These are phyloP conservation scores for Anodontia alba DNA, from an alignment of 2,888 invertebrate species.

Conservation along the genomic window DNA sequence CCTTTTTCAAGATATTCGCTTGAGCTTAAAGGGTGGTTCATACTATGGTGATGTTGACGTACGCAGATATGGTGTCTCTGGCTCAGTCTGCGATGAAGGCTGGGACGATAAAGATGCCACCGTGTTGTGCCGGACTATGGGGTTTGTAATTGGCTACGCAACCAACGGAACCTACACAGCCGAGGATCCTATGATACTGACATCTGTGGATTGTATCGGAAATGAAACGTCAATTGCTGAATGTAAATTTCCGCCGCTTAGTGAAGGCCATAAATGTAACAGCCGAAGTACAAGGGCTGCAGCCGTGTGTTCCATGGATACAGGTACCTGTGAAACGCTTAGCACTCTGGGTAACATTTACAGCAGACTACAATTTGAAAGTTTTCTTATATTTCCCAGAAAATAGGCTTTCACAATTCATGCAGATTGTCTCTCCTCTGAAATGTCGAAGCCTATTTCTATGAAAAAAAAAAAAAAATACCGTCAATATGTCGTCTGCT, in stretches of 20 bases:
- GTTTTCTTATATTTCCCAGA: no score
- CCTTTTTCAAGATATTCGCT: conserved; percentile 51
- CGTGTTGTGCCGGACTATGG: conserved; percentile 86
- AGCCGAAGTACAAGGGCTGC: conserved; percentile 58
- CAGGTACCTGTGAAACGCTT: conserved; percentile 39
- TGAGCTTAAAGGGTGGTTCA: conserved; percentile 44
- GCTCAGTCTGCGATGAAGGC: conserved; percentile 79
- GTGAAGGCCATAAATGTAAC: conserved; percentile 60
- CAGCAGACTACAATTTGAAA: no score
- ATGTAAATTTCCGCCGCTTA: conserved; percentile 60
- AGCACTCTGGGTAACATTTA: no score
- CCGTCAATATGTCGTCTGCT: no score
- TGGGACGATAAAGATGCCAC: conserved; percentile 87
- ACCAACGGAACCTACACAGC: conserved; percentile 54
- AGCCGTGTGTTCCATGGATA: conserved; percentile 68
- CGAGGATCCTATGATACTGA: conserved; percentile 61
- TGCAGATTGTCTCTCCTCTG: no score
- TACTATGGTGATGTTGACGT: conserved; percentile 67
- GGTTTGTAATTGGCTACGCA: conserved; percentile 79
- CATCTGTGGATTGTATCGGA: conserved; percentile 64
- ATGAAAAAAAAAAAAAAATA: no score
- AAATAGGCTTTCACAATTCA: no score
- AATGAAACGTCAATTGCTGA: conserved; percentile 53
- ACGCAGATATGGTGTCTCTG: conserved; percentile 68
- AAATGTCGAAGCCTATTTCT: no score